phyloP scores from a whole-genome alignment of 1,140 invertebrate genomes.

The Cotesia vestalis region DNA sequence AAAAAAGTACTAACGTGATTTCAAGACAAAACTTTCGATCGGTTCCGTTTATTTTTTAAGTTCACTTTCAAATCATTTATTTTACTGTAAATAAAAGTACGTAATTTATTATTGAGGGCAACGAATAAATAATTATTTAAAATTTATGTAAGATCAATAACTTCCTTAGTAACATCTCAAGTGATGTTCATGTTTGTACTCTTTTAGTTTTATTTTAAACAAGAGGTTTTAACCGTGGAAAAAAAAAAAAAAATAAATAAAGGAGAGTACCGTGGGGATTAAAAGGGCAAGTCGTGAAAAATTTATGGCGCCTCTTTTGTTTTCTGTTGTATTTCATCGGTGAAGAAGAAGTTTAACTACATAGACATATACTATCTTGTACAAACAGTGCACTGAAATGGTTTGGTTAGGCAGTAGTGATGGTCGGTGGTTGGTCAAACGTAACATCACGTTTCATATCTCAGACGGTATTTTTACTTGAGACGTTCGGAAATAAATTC shows the following conservation, averaged over 20 bases:
- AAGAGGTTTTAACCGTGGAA: background rate
- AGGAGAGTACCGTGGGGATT: slow-evolving; percentile 26
- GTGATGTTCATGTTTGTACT: background rate
- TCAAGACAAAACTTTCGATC: background rate
- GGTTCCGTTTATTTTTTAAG: background rate
- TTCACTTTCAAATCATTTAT: background rate
- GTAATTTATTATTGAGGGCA: too few species aligned
- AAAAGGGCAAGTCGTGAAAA: slow-evolving; percentile 32
- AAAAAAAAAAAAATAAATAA: slow-evolving; percentile 22
- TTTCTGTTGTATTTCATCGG: slow-evolving; percentile 33
- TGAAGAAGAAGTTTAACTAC: background rate
- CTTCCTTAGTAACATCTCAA: background rate
- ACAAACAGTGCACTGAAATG: background rate
- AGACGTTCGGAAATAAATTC: background rate
- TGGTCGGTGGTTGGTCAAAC: slow-evolving; percentile 29
- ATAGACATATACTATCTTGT: too few species aligned
- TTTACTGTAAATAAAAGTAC: background rate
- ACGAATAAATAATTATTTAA: background rate
- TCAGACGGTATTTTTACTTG: slow-evolving; percentile 28
- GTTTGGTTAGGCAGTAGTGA: slow-evolving; percentile 23
- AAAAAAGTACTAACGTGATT: background rate
- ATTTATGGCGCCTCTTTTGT: slow-evolving; percentile 37
- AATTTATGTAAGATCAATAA: slow-evolving; percentile 16
- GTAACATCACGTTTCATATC: slow-evolving; percentile 26
- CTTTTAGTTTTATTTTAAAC: background rate